A percentile compares a stretch with the other conserved stretches of the same genome.
phyloP scores from a whole-genome alignment of 2,113 vertebrate genomes.

The Platanista minor region DNA sequence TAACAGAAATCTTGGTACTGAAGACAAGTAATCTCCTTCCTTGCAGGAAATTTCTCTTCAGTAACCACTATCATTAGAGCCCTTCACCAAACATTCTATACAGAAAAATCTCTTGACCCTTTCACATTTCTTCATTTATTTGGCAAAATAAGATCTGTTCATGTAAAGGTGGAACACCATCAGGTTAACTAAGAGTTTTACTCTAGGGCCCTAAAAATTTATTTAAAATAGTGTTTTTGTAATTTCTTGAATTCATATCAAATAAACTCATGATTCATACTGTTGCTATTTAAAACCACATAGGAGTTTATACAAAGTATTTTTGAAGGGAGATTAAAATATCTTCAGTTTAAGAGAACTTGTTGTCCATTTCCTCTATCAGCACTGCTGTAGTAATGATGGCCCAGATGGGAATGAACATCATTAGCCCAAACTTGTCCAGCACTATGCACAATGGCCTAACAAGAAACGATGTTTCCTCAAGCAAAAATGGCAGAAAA shows the following conservation, averaged over 20 bases:
- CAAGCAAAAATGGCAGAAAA: neutral
- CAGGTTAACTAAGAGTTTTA: neutral
- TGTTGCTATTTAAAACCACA: neutral
- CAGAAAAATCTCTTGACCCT: neutral
- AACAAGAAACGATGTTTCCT: neutral
- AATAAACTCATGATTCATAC: neutral
- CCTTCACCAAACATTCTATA: neutral
- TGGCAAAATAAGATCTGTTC: neutral
- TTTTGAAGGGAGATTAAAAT: neutral
- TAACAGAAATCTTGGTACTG: neutral
- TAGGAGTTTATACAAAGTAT: neutral
- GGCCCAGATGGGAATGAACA: too few species aligned
- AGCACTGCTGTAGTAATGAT: neutral
- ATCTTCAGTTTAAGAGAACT: neutral
- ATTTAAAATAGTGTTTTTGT: neutral
- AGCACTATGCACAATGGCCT: neutral
- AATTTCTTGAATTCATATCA: neutral
- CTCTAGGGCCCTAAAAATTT: neutral
- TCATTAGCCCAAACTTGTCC: neutral
- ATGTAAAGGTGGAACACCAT: neutral
- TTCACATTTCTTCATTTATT: neutral
- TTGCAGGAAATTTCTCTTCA: neutral
- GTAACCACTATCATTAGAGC: neutral
- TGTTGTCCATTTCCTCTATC: neutral
- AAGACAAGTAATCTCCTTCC: neutral